Evolutionary conservation across 2,113 vertebrate genomes (phyloP).

Genomic region (Ammodytes marinus): DNA sequence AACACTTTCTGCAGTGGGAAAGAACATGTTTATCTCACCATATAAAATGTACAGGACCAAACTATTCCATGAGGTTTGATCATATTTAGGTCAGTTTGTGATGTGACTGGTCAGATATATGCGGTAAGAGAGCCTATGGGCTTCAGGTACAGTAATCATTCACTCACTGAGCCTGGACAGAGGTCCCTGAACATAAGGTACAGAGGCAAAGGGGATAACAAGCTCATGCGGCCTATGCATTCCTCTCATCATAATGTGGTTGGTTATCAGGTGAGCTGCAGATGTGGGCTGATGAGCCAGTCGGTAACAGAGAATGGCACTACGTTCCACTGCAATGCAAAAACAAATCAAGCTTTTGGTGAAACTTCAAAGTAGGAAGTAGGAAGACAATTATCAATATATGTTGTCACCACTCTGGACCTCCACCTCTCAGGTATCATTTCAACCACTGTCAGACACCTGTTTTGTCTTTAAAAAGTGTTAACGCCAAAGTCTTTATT

Average conservation of each 20-base stretch:
- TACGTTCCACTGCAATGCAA: background rate
- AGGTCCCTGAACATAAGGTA: background rate
- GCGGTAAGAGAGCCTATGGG: background rate
- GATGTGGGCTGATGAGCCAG: slow-evolving; percentile 12
- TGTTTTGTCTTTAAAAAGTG: too few relatives aligned
- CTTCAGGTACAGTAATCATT: background rate
- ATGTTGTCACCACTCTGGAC: background rate
- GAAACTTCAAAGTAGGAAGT: background rate
- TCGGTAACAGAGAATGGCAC: too few relatives aligned
- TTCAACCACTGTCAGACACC: too few relatives aligned
- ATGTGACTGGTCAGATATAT: background rate
- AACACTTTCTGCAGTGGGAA: slow-evolving; percentile 30
- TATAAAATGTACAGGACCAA: background rate
- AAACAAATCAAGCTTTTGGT: background rate
- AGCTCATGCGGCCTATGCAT: slow-evolving; percentile 1
- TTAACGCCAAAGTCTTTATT: too few relatives aligned
- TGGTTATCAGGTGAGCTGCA: slow-evolving; percentile 25
- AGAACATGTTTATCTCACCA: slow-evolving; percentile 1
- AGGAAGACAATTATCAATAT: background rate
- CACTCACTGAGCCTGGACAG: background rate
- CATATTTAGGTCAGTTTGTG: background rate
- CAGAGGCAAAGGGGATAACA: slow-evolving; percentile 6
- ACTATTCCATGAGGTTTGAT: background rate
- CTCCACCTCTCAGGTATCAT: background rate
- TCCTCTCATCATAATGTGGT: background rate